Evolutionary conservation across 2,797 vertebrate species (phyloP).

Genomic region (Artibeus lituratus): DNA sequence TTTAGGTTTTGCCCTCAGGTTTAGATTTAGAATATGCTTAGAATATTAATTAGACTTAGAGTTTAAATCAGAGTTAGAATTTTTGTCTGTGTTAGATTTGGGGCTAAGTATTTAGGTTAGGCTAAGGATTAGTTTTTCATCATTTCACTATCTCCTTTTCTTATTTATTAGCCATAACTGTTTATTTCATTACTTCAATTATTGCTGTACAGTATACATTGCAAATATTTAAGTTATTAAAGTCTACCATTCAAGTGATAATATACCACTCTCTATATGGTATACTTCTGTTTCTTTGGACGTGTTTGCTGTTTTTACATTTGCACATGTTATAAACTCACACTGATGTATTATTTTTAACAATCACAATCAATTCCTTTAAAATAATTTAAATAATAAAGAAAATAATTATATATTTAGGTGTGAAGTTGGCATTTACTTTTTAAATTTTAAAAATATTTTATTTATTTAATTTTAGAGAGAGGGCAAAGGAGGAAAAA

Average conservation of each 20-base stretch:
- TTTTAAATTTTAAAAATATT: too few species aligned
- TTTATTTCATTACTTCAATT: background rate
- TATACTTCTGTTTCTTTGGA: background rate
- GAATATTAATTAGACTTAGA: background rate
- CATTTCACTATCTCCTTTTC: background rate
- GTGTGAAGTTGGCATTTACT: background rate
- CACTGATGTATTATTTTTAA: background rate
- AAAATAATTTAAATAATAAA: background rate
- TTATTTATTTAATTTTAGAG: too few species aligned
- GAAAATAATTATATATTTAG: background rate
- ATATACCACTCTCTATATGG: background rate
- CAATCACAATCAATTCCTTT: background rate
- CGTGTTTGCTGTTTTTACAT: background rate
- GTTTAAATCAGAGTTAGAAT: background rate
- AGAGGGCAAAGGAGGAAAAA: too few species aligned
- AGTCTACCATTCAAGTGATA: background rate
- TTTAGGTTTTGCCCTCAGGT: background rate
- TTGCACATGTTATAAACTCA: background rate
- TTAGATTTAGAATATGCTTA: background rate
- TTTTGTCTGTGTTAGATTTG: background rate
- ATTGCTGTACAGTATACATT: background rate
- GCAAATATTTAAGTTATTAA: background rate
- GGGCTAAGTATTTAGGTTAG: background rate
- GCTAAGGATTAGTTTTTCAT: background rate
- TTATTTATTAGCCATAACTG: background rate